Evolutionary conservation across 2,797 vertebrate genomes (phyloP).

Genomic region (Tragelaphus eurycerus): DNA sequence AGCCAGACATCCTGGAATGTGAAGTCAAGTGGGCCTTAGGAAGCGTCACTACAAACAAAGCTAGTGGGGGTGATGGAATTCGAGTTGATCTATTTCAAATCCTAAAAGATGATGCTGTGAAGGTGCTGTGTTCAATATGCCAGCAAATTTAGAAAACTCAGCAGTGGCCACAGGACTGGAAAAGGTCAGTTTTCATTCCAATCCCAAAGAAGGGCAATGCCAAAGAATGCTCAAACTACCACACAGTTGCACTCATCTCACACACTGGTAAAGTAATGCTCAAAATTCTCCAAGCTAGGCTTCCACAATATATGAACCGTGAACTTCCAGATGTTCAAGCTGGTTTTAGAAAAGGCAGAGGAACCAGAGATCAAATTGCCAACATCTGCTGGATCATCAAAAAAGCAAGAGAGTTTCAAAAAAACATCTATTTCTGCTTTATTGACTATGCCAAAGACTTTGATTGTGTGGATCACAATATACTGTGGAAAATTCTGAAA

Average conservation of each 20-base stretch:
- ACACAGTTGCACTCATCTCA: background rate
- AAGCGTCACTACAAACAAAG: background rate
- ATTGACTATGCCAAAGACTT: no score
- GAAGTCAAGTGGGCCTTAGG: background rate
- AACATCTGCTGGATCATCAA: rapidly evolving
- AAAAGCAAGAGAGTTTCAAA: background rate
- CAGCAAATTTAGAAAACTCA: background rate
- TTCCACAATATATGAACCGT: rapidly evolving
- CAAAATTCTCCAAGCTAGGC: background rate
- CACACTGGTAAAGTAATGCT: background rate
- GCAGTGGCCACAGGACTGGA: background rate
- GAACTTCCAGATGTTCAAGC: background rate
- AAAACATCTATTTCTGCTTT: no score
- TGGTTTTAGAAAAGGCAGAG: background rate
- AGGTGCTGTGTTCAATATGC: background rate
- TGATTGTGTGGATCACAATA: no score
- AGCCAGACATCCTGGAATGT: background rate
- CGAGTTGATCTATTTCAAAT: background rate
- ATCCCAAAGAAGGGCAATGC: background rate
- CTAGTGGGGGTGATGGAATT: background rate
- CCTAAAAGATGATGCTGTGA: background rate
- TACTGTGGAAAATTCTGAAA: no score
- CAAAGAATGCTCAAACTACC: background rate
- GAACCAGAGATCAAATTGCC: background rate
- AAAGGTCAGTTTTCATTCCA: background rate